Evolutionary conservation across 2,888 invertebrate genomes (phyloP).

Genomic region (Nephrotoma appendiculata): DNA sequence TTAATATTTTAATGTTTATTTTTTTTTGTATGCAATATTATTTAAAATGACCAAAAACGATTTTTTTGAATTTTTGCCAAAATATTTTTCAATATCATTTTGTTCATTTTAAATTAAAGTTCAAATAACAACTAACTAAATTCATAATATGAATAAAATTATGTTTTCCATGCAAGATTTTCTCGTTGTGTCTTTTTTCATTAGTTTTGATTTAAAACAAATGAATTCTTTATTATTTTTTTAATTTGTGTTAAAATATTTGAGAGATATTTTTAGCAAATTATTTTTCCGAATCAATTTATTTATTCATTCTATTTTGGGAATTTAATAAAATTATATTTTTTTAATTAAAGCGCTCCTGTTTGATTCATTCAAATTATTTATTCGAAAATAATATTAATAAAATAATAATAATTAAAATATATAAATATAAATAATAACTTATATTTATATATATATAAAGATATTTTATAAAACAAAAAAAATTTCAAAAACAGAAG

Average conservation of each 20-base stretch:
- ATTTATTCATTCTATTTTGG: conserved; percentile 5
- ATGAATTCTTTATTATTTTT: background rate
- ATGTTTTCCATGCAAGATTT: background rate
- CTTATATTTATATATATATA: conserved; percentile 1
- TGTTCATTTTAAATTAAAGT: background rate
- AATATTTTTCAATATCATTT: background rate
- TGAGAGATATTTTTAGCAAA: conserved; percentile 4
- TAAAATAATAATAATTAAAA: conserved; percentile 5
- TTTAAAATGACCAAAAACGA: background rate
- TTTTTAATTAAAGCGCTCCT: conserved; percentile 18
- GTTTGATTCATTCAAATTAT: conserved; percentile 14
- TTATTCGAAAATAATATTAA: background rate
- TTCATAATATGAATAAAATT: background rate
- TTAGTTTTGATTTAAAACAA: background rate
- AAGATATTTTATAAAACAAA: conserved; percentile 1
- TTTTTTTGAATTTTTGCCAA: background rate
- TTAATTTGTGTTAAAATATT: conserved; percentile 6
- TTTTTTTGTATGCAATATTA: background rate
- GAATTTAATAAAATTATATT: conserved; percentile 5
- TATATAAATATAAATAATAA: conserved; percentile 1
- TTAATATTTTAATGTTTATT: background rate
- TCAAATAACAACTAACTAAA: background rate
- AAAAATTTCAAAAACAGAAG: background rate
- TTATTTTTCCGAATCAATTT: conserved; percentile 6
- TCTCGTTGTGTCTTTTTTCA: background rate